Base-by-base conservation (phyloP, 2,797 vertebrate genomes). In the Manis crassicaudata region DNA sequence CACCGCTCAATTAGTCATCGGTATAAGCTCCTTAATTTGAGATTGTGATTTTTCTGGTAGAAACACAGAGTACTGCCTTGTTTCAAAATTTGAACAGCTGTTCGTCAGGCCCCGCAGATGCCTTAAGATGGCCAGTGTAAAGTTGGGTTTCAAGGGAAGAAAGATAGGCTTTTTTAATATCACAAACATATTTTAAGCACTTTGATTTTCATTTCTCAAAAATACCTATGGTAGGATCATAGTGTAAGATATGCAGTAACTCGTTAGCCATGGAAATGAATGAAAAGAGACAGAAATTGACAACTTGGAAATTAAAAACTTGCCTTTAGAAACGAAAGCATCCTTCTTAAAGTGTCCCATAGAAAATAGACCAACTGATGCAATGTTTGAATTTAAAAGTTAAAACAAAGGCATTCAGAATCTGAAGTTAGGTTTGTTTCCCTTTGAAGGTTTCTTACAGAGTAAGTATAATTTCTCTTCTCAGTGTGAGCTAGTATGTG, bases 171-270 rank as follows among this genome's bases (percentile, higher is more conserved):
- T 79, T 76, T 17, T 46, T 54, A 4, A 7, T 17, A 37, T 35
- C 40, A 67, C 11, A 60, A 37, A 13, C 35, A 76, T n/a, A 92
- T 77, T 73, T 90, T 60, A 89, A 91, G n/a, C 37, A 76, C 12
- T 54, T 40, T 81, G 35, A 75, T 73, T 72, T 92, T 93, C 40
- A 52, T 29, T 95, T 90, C 29, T 70, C 50, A 82, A 95, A 81
- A 67, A 27, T 32, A 56, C 13, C 29, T 58, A 3, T 46, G 37
- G 60, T 35, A 92, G 85, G 35, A 21, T 37, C 37, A 35, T 32
- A 62, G 77, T 46, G 1, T 12, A 63, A 92, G 35, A 32, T 62
- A 32, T 37, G 3, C 16, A 29, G 16, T n/a, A 73, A 56, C 32
- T 9, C 10, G 46, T 46, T n/a, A 63, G 23, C 20, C 54, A 54